Evolutionary conservation across 2,113 vertebrate species (phyloP), one percentile per base, ranked within the genome.

Genomic region (Syrrhaptes paradoxus): DNA sequence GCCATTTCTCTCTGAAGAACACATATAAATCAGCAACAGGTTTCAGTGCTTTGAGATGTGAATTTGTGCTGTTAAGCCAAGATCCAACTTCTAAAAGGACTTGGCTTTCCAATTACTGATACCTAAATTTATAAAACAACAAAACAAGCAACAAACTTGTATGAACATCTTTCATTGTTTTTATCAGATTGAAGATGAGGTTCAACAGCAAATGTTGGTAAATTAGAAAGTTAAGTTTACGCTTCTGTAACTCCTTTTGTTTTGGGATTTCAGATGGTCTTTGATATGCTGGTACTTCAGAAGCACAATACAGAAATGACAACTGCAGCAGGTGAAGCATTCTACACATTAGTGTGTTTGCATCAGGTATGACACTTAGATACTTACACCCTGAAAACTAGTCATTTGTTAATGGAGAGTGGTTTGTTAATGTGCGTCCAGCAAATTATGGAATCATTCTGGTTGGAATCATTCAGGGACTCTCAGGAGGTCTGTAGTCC

Each of bases 241-340:
- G 6, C 21, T 78, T 97, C 51, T 0, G 11, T 66, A 45, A 76
- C 49, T 87, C 15, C 20, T 77, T 58, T 17, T 91, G 45, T 61
- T 89, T 61, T 97, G 32, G 17, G 3, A 82, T 98, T 98, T 76
- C 98, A 99, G 99, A 97, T 99, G 98, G 99, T 99, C 97, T 99
- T 99, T 97, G 99, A 99, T 97, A 99, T 99, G 99, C 98, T 99
- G 97, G 99, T 99, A 89, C 98, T 99, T 95, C 99, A 99, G 95
- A 99, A 99, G 98, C 99, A 99, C 98, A 99, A 99, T 97, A 99
- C 99, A 10, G 99, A 99, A 97, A 99, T 99, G 98, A 99, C 99
- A 7, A 99, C 99, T 52, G 99, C 99, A 6, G 99, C 99, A 13
- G 99, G 99, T 54, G 99, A 99, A 98, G 99, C 99, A 4, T 99